Base-by-base conservation (phyloP, 2,113 vertebrate genomes). In the Pipra filicauda region DNA sequence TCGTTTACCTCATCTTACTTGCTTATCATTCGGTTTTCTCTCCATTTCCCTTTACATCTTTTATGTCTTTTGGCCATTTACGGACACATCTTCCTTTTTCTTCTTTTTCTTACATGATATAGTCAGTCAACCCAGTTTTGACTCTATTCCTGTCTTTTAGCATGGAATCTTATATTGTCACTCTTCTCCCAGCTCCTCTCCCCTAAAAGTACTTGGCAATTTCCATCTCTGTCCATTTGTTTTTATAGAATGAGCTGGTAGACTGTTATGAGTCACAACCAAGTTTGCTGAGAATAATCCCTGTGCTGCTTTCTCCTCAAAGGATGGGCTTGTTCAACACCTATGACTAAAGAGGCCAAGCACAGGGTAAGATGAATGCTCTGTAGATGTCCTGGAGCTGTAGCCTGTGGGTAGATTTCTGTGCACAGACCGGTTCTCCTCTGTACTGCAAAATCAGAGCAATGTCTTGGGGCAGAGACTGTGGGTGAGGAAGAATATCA, bases 401-500 rank as follows among this genome's bases (percentile, higher is more conserved):
- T 3, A 92, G 82, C 65, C 88, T 74, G n/a, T 39, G 17, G 65
- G 44, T 41, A 78, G 57, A 78, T 94, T 71, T 80, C 61, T 67
- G 23, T 89, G 77, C 57, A 85, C n/a, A 85, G 73, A 51, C 65
- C 30, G 44, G 8, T 37, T 75, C n/a, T 73, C 16, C 26, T 80
- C 75, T 84, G 48, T 85, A 15, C 39, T 89, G 52, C 86, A 81
- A 77, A 92, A 95, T 93, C 70, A 94, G 80, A 94, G 83, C 57
- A 69, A 24, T 81, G 69, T 92, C 92, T 94, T 81, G 84, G 70
- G 88, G 80, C 72, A 92, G 80, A 93, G 69, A 33, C 85, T 81
- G 69, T 44, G 72, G 85, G 21, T 84, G 80, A 86, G 73, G 90
- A 78, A 69, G 88, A 80, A 49, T 91, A 92, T 80, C 72, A 94